Evolutionary conservation across 2,113 vertebrate species (phyloP).

Genomic region (Lophotis ruficrista): DNA sequence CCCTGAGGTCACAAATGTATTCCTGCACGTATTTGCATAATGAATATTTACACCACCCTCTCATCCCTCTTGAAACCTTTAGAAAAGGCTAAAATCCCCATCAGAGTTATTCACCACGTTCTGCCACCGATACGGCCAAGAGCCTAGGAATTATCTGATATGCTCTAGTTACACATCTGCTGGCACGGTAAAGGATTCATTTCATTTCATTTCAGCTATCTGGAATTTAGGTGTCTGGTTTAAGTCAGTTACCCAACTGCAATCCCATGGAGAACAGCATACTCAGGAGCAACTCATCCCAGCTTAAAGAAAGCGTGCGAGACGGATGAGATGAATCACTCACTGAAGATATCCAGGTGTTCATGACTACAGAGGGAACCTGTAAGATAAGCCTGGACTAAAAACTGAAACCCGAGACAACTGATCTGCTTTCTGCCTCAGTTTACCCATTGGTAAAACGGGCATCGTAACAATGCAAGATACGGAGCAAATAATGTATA

Average conservation of each 20-base stretch:
- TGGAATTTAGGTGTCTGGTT: background rate
- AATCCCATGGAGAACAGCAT: background rate
- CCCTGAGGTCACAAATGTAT: background rate
- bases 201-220: background rate
- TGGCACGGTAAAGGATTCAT: background rate
- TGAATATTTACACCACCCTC: background rate
- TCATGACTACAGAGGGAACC: background rate
- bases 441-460: background rate
- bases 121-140: background rate
- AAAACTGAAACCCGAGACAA: background rate
- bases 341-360: background rate
- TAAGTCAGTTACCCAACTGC: background rate
- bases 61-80: background rate
- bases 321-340: rapidly evolving
- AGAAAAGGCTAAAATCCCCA: background rate
- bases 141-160: background rate
- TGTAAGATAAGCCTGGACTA: background rate
- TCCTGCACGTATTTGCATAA: background rate
- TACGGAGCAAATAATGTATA: background rate
- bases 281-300: background rate
- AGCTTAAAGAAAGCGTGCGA: background rate
- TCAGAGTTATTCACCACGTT: background rate
- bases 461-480: rapidly evolving
- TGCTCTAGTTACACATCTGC: background rate
- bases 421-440: background rate